Base-by-base conservation (phyloP, 2,888 invertebrate species). In the Tanypteryx hageni region DNA sequence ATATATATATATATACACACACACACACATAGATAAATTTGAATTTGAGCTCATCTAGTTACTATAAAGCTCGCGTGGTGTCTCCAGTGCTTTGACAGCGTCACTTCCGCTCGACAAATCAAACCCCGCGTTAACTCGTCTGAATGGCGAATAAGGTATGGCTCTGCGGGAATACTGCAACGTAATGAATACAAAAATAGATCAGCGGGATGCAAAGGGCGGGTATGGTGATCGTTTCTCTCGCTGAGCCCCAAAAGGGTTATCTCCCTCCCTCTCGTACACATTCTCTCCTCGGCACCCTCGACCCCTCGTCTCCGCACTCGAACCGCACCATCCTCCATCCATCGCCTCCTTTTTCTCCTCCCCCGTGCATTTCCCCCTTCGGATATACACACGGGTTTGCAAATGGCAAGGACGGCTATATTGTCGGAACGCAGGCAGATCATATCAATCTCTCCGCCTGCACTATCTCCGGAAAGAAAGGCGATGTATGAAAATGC, bases 61-160 rank as follows among this genome's bases (percentile, higher is more conserved):
- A 44, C 44, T 44, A 44, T 44, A 44, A 44, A 1, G 44, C 44
- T 44, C 44, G 44, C 44, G 44, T 44, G 5, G 44, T 44, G 44
- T 5, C 44, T 44, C 44, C 44, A 44, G 31, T 16, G 31, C 14
- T 27, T 31, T 14, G 13, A 82, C 16, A 9, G 44, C 27, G 27
- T 14, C 44, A 27, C 82, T 82, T 82, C 44, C 82, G 16, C 82
- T 22, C 82, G 31, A 82, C 82, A 82, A 82, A 82, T 82, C 82
- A 82, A 82, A 82, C 27, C 31, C 44, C 56, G 13, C 22, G n/a
- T 82, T 31, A 81, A 82, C 82, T 22, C 44, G 82, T 7, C n/a
- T 82, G 82, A 44, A 8, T 18, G 82, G 27, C 27, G 31, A 82
- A 44, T 27, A 82, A 27, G 44, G 82, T 56, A 2, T 27, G 27